Evolutionary conservation across 2,113 vertebrate genomes (phyloP).

Genomic region (Sinocyclocheilus maitianheensis): DNA sequence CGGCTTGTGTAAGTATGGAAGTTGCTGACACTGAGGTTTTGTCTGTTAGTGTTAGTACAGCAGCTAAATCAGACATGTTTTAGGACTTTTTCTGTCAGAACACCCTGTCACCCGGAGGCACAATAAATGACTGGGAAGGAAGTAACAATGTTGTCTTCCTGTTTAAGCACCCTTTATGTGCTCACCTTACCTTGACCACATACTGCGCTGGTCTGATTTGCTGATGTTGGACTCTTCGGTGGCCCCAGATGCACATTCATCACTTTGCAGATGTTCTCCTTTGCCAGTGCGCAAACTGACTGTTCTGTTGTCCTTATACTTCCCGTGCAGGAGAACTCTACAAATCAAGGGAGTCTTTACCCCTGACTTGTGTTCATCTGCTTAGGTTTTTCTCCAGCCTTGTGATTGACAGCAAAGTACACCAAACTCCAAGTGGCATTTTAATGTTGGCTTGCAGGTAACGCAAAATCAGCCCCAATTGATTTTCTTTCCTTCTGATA

Average conservation of each 20-base stretch:
- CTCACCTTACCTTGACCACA: not conserved
- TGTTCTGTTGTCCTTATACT: no score
- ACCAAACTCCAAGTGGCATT: slow-evolving; percentile 29
- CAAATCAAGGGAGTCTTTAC: no score
- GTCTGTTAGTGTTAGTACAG: not conserved
- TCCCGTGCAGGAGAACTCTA: not conserved
- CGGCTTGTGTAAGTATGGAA: not conserved
- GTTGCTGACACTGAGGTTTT: slow-evolving; percentile 45
- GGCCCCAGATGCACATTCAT: slow-evolving; percentile 37
- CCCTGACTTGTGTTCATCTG: not conserved
- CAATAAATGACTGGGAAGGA: slow-evolving; percentile 19
- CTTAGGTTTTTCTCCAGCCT: not conserved
- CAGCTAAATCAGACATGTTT: slow-evolving; percentile 37
- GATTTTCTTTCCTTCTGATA: slow-evolving; percentile 35
- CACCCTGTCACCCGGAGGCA: slow-evolving; percentile 1
- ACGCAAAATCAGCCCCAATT: slow-evolving; percentile 35
- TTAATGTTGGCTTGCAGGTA: slow-evolving; percentile 4
- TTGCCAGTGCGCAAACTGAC: not conserved
- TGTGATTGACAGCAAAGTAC: slow-evolving; percentile 16
- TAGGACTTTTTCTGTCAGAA: slow-evolving; percentile 32
- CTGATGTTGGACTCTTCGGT: slow-evolving; percentile 41
- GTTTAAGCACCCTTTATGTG: not conserved
- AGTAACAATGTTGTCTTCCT: not conserved
- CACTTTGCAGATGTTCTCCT: slow-evolving; percentile 14
- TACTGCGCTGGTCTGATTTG: slow-evolving; percentile 10